Base-by-base conservation (phyloP, 2,797 vertebrate species). In the Platyrinchus mystaceus region DNA sequence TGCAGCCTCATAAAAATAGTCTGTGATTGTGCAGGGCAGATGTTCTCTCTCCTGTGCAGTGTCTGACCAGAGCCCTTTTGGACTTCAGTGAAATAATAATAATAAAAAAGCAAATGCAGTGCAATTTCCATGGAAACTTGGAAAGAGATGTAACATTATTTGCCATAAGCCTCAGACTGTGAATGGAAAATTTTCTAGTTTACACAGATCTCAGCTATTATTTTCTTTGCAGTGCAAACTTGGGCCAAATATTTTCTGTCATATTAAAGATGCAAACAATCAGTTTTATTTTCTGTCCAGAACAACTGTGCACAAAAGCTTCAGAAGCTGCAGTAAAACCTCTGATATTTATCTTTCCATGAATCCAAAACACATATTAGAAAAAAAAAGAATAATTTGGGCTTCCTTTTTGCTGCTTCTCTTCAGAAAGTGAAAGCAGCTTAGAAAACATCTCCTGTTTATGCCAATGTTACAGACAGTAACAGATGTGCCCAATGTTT, bases 81-180 rank as follows among this genome's bases (percentile, higher is more conserved):
- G 87, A 91, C 74, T 87, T 60, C 18, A 93, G 79, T 26, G 52
- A 76, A 80, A 82, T 46, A 85, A 90, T 52, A 85, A 80, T 24
- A 93, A 84, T 6, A 84, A 84, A 88, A 91, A 82, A 90, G 53
- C 7, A 1, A 90, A 77, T 36, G 79, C 53, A 94, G 74, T 66
- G 64, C 68, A 70, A 97, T 96, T 96, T 89, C 93, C 95, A 96
- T 95, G 92, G 94, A 89, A 96, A 95, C 92, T 83, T 96, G 94
- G 96, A 96, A 84, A 34, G 60, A 91, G 90, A 94, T 68, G 37
- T 50, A 67, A 87, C 63, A 43, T 39, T 82, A 93, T 93, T 95
- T 95, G 89, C 81, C 34, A 22, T 60, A 66, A 83, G 87, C 17
- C 17, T 90, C 68, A 26, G 59, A 55, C 87, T 74, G 52, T 30